Base-by-base conservation (phyloP, 2,113 vertebrate species). In the Rhinolophus sinicus region DNA sequence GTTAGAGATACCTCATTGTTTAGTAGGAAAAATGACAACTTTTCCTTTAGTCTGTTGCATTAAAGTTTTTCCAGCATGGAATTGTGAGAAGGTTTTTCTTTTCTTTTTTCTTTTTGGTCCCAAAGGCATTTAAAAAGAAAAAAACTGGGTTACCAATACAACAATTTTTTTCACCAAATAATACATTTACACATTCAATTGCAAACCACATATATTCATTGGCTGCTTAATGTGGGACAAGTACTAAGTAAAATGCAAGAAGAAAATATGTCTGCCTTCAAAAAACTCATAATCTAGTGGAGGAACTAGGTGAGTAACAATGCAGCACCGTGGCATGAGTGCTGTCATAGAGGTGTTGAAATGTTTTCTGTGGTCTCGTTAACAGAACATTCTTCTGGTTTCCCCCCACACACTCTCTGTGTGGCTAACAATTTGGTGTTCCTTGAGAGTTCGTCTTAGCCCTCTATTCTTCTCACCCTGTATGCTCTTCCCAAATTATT, bases 241-340 rank as follows among this genome's bases (percentile, higher is more conserved):
- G 5, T 13, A 54, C 28, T 72, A 54, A 85, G 30, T 77, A 54
- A 88, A 76, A 50, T 30, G 19, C 24, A 67, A 75, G 24, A 90
- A 83, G 35, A 76, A 81, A 33, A 60, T 78, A 83, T 26, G 28
- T 8, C 22, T 83, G 14, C 52, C 21, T 73, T 90, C 21, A n/a
- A 24, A 70, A 28, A 69, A 6, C 8, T 50, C 38, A 13, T 26
- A 47, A 65, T 28, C 54, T 67, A 33, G 33, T 22, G 38, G 44
- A 77, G 67, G 35, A n/a, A 8, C 21, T 30, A 12, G 47, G 11
- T 50, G 72, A 50, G 40, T 8, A 64, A 67, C 8, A 6, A 12
- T 26, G 14, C 33, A 26, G 8, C 8, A 11, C 11, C 11, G 0
- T 11, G 7, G 11, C 16, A 14, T 35, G 24, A 60, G 18, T 3